These are phyloP conservation scores for Leptinotarsa tumamoca DNA, from an alignment of 2,888 invertebrate species.

Conservation along the genomic window DNA sequence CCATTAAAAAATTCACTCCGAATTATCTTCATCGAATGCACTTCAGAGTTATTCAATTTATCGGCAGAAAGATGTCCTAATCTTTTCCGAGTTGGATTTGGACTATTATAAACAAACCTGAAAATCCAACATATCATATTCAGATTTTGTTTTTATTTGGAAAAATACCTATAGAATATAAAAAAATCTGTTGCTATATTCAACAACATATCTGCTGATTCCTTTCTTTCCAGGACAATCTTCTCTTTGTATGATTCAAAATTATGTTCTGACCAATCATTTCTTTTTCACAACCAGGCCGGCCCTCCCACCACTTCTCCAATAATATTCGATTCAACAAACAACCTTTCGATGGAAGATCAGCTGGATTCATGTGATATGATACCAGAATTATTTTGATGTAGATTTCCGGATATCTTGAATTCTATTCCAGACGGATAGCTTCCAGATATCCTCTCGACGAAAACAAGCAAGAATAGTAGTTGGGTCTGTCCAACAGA, in stretches of 20 bases:
- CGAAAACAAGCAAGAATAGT: not conserved
- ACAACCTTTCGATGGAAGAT: conserved; percentile 5
- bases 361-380: not conserved
- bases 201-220: not conserved
- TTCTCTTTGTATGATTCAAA: no score
- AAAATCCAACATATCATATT: not conserved
- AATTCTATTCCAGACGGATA: not conserved
- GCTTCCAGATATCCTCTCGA: conserved; percentile 6
- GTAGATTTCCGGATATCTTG: not conserved
- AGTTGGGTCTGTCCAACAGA: not conserved
- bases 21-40: not conserved
- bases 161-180: not conserved
- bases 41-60: not conserved
- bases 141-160: not conserved
- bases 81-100: not conserved
- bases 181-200: not conserved
- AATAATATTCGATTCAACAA: not conserved
- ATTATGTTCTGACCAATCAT: no score
- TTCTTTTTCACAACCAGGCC: not conserved
- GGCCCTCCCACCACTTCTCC: not conserved
- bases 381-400: not conserved
- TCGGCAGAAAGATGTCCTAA: not conserved
- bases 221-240: not conserved
- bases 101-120: not conserved
- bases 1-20: not conserved